A percentile compares a stretch with the other conserved stretches of the same genome.
Conservation (phyloP, 1,140 invertebrate species). For the Bombus difficillimus region DNA sequence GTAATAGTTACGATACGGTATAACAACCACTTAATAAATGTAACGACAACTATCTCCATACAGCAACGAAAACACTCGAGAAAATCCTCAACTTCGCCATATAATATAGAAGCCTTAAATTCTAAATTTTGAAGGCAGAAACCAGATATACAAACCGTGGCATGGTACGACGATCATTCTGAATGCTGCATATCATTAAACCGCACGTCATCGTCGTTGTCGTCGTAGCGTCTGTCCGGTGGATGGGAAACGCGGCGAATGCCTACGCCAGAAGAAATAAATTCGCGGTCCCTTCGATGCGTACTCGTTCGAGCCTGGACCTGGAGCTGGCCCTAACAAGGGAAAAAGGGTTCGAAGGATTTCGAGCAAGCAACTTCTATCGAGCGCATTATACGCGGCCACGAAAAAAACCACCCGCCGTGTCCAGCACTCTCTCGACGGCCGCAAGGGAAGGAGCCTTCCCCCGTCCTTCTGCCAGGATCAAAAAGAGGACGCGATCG, state of each 20-base stretch:
- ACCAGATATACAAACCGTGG: neutral
- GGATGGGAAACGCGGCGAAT: conserved; percentile 35
- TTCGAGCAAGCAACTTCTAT: conserved; percentile 69
- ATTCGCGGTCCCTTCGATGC: conserved; percentile 42
- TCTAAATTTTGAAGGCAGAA: neutral
- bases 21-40: too few species aligned
- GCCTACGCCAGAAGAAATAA: conserved; percentile 48
- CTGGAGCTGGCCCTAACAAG: conserved; percentile 56
- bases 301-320: conserved; percentile 49
- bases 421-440: neutral
- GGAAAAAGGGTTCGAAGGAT: conserved; percentile 62
- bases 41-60: too few species aligned
- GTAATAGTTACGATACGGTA: too few species aligned
- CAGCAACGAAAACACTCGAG: neutral
- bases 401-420: conserved; percentile 47
- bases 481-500: conserved; percentile 81
- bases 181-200: conserved; percentile 39
- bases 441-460: conserved; percentile 35
- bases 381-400: conserved; percentile 73
- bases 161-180: neutral
- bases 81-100: neutral
- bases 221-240: neutral
- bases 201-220: neutral
- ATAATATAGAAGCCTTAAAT: too few species aligned
- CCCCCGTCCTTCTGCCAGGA: conserved; percentile 67